A percentile compares a stretch with the other conserved stretches of the same genome.
These are phyloP conservation scores for Ptilorrhoa leucosticta DNA, from an alignment of 2,113 vertebrate species.

Conservation along the genomic window DNA sequence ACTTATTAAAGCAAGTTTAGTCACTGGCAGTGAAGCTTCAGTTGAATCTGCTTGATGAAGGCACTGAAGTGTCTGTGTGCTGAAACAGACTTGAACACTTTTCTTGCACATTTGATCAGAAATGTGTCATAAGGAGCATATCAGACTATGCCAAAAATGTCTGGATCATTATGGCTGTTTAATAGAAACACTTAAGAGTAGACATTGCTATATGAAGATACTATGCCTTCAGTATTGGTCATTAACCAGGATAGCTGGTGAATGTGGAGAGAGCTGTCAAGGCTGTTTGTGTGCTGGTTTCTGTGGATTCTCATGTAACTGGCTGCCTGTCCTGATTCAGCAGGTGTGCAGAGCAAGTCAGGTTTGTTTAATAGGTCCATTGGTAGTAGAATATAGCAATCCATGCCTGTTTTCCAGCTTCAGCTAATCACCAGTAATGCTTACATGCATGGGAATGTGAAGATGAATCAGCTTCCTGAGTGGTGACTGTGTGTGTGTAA, in stretches of 20 bases:
- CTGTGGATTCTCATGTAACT: neutral
- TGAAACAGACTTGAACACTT: neutral
- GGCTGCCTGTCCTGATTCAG: neutral
- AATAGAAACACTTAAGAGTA: neutral
- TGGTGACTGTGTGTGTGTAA: fast-evolving
- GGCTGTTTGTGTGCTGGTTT: neutral
- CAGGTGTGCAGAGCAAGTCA: neutral
- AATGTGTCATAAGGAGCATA: neutral
- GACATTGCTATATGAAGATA: neutral
- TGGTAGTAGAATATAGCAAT: neutral
- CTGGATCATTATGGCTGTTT: neutral
- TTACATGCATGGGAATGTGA: neutral
- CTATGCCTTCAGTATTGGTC: neutral
- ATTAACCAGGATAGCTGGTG: neutral
- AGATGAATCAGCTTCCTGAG: neutral
- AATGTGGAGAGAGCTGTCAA: neutral
- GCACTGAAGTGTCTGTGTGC: neutral
- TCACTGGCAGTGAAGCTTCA: neutral
- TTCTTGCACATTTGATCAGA: neutral
- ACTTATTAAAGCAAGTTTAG: neutral
- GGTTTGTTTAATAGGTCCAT: neutral
- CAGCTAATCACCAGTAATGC: neutral
- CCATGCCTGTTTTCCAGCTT: neutral
- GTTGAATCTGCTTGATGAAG: neutral
- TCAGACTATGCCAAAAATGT: neutral